Evolutionary conservation across 92 coral and sea anemone species (phyloP).

Genomic region (Anthopleura xanthogrammica): DNA sequence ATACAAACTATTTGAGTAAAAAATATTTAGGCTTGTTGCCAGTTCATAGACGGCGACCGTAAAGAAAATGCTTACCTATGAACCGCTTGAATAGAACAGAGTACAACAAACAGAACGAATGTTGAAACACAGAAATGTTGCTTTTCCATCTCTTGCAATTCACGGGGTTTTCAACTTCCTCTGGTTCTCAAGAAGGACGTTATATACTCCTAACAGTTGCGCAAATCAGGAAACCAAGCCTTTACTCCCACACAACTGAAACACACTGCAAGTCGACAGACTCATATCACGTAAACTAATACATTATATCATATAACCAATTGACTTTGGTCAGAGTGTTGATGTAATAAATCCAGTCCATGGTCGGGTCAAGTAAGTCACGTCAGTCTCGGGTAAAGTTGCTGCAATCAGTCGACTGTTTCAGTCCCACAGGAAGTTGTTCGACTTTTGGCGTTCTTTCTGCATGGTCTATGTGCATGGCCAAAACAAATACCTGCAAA

Average conservation of each 20-base stretch:
- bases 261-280: not conserved
- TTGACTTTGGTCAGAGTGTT: not conserved
- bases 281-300: not conserved
- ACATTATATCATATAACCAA: not conserved
- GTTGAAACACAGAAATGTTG: not conserved
- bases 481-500: no score
- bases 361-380: not conserved
- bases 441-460: no score
- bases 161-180: not conserved
- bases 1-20: not conserved
- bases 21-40: not conserved
- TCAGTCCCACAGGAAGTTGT: not conserved
- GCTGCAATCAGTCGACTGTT: not conserved
- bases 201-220: slow-evolving; percentile 12
- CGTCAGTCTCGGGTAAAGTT: not conserved
- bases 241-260: slow-evolving; percentile 7
- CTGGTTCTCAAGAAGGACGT: not conserved
- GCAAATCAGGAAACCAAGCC: slow-evolving; percentile 30
- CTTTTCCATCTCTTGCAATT: not conserved
- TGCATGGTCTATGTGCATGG: no score
- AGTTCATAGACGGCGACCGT: not conserved
- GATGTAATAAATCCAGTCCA: not conserved
- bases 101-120: not conserved
- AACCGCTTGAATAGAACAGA: not conserved
- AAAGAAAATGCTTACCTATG: not conserved